Percentiles rank a stretch among this genome's conserved stretches.
These are phyloP conservation scores for Sepioteuthis lessoniana DNA, from an alignment of 2,888 invertebrate genomes.

Conservation along the genomic window DNA sequence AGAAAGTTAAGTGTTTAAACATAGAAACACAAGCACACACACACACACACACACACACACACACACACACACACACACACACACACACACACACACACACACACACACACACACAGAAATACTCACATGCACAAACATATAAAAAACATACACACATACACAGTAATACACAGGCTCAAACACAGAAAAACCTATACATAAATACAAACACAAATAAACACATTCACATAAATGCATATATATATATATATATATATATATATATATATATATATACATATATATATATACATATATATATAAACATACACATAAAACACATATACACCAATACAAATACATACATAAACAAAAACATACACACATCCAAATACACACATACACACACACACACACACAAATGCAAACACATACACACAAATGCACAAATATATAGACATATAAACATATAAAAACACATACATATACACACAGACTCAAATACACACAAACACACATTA, in stretches of 20 bases:
- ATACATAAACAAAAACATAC: not conserved
- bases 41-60: too few relatives aligned
- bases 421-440: not conserved
- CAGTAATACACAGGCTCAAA: too few relatives aligned
- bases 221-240: not conserved
- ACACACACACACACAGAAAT: too few relatives aligned
- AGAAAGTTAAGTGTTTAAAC: too few relatives aligned
- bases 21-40: too few relatives aligned
- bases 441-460: too few relatives aligned
- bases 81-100: too few relatives aligned
- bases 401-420: not conserved
- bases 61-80: too few relatives aligned
- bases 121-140: too few relatives aligned
- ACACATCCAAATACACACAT: not conserved
- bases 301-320: not conserved
- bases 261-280: slow-evolving; percentile 34
- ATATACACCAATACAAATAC: not conserved
- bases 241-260: slow-evolving; percentile 34
- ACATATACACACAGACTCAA: not conserved
- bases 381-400: not conserved
- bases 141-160: too few relatives aligned
- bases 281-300: slow-evolving; percentile 10
- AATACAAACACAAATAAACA: too few relatives aligned
- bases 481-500: not conserved
- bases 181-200: too few relatives aligned